Evolutionary conservation across 2,113 vertebrate species (phyloP).

Genomic region (Agapornis roseicollis): DNA sequence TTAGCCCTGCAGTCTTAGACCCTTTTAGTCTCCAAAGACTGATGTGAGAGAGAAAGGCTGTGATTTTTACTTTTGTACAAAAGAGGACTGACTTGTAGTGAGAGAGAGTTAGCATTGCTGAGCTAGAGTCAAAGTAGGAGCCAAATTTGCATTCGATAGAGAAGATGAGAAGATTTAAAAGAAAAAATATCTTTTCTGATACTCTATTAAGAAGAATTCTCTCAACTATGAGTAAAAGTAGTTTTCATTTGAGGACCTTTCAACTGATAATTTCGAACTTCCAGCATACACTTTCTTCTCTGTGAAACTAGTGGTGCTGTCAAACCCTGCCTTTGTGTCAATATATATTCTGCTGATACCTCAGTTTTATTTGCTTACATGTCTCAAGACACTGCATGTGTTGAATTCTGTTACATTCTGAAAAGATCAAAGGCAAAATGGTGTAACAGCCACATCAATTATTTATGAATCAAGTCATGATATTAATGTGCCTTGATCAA

Average conservation of each 20-base stretch:
- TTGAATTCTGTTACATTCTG: not conserved
- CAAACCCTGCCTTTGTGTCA: not conserved
- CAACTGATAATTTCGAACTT: not conserved
- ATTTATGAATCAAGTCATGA: constrained; percentile 13
- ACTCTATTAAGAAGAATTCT: not conserved
- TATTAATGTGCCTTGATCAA: not conserved
- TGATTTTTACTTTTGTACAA: not conserved
- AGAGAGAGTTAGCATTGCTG: not conserved
- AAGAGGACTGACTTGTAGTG: not conserved
- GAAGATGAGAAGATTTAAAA: not conserved
- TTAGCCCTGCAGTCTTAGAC: not conserved
- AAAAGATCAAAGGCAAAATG: constrained; percentile 9
- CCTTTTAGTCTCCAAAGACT: not conserved
- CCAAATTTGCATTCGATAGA: not conserved
- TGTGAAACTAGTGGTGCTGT: not conserved
- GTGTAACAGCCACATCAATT: not conserved
- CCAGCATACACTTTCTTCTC: not conserved
- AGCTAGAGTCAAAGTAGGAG: not conserved
- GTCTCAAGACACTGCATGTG: not conserved
- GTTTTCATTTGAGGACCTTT: not conserved
- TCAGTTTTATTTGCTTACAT: not conserved
- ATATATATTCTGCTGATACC: not conserved
- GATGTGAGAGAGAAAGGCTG: not conserved
- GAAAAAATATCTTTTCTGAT: not conserved
- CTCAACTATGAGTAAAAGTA: not conserved